Evolutionary conservation across 2,888 invertebrate species (phyloP), one percentile per base, ranked within the genome.

Genomic region (Ligdia adustata): DNA sequence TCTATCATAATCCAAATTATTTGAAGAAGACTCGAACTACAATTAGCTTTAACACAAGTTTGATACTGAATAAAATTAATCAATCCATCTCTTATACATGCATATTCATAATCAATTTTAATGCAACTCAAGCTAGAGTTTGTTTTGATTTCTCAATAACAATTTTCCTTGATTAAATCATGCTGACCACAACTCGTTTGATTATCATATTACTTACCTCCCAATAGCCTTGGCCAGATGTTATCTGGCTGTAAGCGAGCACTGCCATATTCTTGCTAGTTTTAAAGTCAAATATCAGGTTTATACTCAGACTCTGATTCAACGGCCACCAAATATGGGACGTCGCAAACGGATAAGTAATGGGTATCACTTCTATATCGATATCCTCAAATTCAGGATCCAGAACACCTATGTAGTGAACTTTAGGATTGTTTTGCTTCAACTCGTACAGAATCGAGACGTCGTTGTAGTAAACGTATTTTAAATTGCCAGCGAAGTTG

Each of bases 381-480:
- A 93, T 93, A 71, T 96, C 96, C 68, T 94, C 93, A 69, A 96
- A 96, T 73, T 97, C 96, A 2, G 96, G 95, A 65, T 95, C 94
- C 54, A 97, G 82, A 4, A 96, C 93, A 24, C 95, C 93, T 60
- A 94, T 95, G 70, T 95, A 94, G 73, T 95, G 95, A 6, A 95
- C 96, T 90, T 97, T 96, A 13, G 96, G 96, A 79, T 96, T 96
- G 58, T 94, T 94, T 64, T 94, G 94, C 64, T 96, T 94, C 52
- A 98, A 81, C 72, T 97, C 97, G 75, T 97, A 97, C 52, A 98
- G 90, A 57, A 98, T 96, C 0, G 97, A 97, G 16, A 97, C 94
- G 70, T 97, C 97, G 78, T 98, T 98, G 82, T 97, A 97, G 78
- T 96, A 98, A 32, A 98, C 96, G 76, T 97, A 97, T 74, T 97